Base-by-base conservation (phyloP, 1,140 invertebrate genomes). In the Drosophila ogumai region DNA sequence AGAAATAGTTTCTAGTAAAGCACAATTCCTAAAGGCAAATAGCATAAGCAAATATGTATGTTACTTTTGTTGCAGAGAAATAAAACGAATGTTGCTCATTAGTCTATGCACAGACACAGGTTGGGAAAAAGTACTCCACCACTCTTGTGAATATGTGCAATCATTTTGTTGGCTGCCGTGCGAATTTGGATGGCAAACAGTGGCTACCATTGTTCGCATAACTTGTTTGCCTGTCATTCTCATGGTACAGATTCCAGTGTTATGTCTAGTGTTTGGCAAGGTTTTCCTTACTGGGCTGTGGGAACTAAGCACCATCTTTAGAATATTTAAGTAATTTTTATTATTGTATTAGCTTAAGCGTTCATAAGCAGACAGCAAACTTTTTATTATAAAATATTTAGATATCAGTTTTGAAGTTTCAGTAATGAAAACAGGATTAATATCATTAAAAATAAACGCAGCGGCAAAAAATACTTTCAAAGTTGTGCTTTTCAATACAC, bases 81-180 rank as follows among this genome's bases (percentile, higher is more conserved):
- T 79, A 64, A 82, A 82, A 50, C 68, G 75, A 65, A 65, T 65
- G 40, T 57, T 15, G 63, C 46, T 55, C 64, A 71, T 84, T 82
- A 84, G 66, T 40, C 60, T 80, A 73, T 22, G 41, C 43, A 68
- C 80, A 81, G 78, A 69, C 15, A 74, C 15, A 49, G 43, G 44
- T 49, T 49, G 44, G 34, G 40, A 56, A 63, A 43, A 57, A 19
- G 52, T 66, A 52, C 40, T 36, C 38, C 34, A 36, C 66, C 36
- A 34, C 47, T 52, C 28, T 10, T n/a, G 19, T 32, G 25, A 55
- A 55, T 25, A 25, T 66, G 61, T 46, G 46, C 31, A 66, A 40
- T 19, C 19, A 40, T 58, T 40, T 46, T 57, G 46, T 57, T 55
- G 32, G 64, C 40, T 32, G 50, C 32, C 65, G 52, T 72, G 49